Conservation (phyloP, 2,113 vertebrate species). For the Phainopepla nitens region DNA sequence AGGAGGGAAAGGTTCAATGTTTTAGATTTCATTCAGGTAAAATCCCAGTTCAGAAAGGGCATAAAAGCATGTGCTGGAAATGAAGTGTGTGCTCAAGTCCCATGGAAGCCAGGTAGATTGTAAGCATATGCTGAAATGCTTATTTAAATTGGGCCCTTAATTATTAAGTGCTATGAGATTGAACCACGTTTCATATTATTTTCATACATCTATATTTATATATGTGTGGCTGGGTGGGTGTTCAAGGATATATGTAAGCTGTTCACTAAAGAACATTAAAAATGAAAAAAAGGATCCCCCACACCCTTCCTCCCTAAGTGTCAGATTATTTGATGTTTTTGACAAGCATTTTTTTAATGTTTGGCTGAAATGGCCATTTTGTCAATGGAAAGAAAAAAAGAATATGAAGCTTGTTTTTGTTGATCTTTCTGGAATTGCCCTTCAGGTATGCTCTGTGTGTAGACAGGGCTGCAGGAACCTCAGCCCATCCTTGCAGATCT, state of each 20-base stretch:
- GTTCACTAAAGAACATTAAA: conserved; percentile 1
- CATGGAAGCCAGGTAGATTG: conserved; percentile 41
- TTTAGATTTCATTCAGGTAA: conserved; percentile 33
- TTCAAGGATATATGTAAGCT: conserved; percentile 22
- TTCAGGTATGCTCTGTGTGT: neutral
- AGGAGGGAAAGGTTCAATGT: neutral
- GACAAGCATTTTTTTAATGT: neutral
- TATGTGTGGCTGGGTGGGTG: neutral
- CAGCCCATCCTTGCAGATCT: neutral
- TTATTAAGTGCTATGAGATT: conserved; percentile 55
- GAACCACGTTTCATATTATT: neutral
- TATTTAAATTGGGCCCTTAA: conserved; percentile 50
- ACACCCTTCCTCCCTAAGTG: neutral
- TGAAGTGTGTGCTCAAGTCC: conserved; percentile 21
- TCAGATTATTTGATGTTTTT: neutral
- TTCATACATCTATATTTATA: conserved; percentile 44
- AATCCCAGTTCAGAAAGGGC: neutral
- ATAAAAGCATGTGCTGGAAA: conserved; percentile 1
- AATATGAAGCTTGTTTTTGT: neutral
- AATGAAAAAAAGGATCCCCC: neutral
- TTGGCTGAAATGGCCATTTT: neutral
- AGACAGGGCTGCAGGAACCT: neutral
- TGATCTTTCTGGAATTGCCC: neutral
- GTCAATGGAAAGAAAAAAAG: neutral
- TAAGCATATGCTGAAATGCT: conserved; percentile 51